Conservation (phyloP, 2,797 vertebrate genomes). For the Diglossa cyanea region DNA sequence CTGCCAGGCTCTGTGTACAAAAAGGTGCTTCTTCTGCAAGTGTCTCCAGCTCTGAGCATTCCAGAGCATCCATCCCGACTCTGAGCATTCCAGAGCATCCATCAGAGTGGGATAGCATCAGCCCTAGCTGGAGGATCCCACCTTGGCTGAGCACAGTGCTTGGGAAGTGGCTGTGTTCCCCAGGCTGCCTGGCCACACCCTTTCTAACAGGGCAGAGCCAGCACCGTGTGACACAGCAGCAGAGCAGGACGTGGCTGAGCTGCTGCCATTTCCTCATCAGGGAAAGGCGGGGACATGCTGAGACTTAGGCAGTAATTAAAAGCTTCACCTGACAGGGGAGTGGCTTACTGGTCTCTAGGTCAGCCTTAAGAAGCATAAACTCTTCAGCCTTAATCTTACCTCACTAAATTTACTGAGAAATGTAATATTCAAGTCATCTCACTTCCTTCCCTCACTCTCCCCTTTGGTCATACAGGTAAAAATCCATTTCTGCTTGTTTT, state of each 20-base stretch:
- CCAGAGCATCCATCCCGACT: neutral
- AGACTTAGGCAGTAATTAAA: constrained; percentile 4
- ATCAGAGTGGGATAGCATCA: neutral
- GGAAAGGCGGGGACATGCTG: neutral
- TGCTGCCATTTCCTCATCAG: neutral
- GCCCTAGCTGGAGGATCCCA: neutral
- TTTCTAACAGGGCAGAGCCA: neutral
- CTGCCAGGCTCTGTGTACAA: neutral
- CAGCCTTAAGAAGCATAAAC: neutral
- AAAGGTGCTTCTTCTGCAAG: neutral
- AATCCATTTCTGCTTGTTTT: neutral
- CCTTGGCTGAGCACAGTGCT: neutral
- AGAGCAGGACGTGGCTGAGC: neutral
- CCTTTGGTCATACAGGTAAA: neutral
- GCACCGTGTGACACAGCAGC: neutral
- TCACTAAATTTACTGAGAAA: neutral
- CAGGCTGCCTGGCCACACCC: neutral
- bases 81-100: neutral
- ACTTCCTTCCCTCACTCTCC: neutral
- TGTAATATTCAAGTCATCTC: neutral
- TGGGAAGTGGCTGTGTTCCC: neutral
- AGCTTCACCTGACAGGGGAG: neutral
- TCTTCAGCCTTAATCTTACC: neutral
- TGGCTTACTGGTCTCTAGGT: neutral
- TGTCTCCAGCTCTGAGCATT: neutral